Evolutionary conservation across 53 echinoderm and acorn worm genomes (phyloP), one percentile per base, ranked within the genome.

Genomic region (Luidia sarsii): DNA sequence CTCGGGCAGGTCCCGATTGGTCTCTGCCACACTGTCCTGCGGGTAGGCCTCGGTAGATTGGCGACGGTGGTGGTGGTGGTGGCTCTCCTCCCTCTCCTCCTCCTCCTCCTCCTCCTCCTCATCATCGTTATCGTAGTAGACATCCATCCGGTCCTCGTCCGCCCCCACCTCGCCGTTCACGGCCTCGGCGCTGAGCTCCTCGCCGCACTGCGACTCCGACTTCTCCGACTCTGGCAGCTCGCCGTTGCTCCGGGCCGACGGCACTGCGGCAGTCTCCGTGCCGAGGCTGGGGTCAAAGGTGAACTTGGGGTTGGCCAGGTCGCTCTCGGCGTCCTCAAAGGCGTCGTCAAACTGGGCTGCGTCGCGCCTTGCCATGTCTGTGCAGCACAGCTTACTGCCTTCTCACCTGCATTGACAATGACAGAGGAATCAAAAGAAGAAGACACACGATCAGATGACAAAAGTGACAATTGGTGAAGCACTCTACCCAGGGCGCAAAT

Each of bases 301-400:
- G 20, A 67, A 51, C 75, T 92, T 92, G 15, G 88, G 48, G 62
- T 83, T 83, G 60, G 90, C 60, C 60, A 90, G 70, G 75, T 95
- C 95, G 79, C 95, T 95, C 66, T 95, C 95, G 11, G 88, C 95
- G 65, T 95, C 95, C 67, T 95, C 95, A 62, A 92, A 87, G 50
- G 95, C 95, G 69, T 95, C 95, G n/a, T 95, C 95, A 88, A 95
- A 95, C 71, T 95, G 95, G 31, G 92, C 74, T 37, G 83, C 84
- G 39, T 92, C 95, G 61, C 81, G 91, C 62, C 87, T 84, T 28
- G 94, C 91, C 94, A 94, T 94, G 88, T 45, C 89, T 71, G 61
- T 33, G 50, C 50, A 69, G 50, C 70, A 69, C 48, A 77, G 48
- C 6, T 61, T 77, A 20, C 34, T 57, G 30, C 38, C 43, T 67